Evolutionary conservation across 1,140 invertebrate species (phyloP).

Genomic region (Drosophila repletoides): DNA sequence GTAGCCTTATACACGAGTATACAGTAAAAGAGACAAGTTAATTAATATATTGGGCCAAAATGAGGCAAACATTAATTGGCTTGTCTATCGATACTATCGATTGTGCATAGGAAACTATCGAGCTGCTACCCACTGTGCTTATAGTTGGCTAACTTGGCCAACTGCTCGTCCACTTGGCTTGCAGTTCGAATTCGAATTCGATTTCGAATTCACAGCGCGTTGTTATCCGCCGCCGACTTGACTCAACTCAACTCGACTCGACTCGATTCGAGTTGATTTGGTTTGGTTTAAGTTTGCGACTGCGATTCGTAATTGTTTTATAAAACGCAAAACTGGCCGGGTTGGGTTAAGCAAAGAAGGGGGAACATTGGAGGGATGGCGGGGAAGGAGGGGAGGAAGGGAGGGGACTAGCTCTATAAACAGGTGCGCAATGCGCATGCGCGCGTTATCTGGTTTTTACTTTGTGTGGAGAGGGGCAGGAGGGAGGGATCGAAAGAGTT

Average conservation of each 20-base stretch:
- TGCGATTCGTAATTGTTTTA: conserved; percentile 73
- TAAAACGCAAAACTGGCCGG: conserved; percentile 66
- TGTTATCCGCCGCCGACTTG: conserved; percentile 23
- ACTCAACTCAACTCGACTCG: conserved; percentile 10
- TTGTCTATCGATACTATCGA: too few relatives aligned
- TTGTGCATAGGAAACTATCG: too few relatives aligned
- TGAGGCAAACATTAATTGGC: too few relatives aligned
- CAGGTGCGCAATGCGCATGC: conserved; percentile 64
- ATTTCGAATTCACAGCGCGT: conserved; percentile 40
- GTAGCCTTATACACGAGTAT: too few relatives aligned
- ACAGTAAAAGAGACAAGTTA: too few relatives aligned
- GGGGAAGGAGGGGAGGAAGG: not conserved
- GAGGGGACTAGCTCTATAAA: conserved; percentile 21
- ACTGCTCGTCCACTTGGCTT: conserved; percentile 32
- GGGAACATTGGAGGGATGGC: not conserved
- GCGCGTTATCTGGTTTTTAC: conserved; percentile 51
- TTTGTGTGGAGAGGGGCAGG: too few relatives aligned
- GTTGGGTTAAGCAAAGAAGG: not conserved
- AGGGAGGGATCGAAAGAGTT: too few relatives aligned
- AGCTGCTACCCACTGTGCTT: too few relatives aligned
- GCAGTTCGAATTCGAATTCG: conserved; percentile 52
- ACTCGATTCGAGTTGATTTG: conserved; percentile 17
- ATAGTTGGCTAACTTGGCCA: conserved; percentile 31
- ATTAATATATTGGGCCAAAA: too few relatives aligned
- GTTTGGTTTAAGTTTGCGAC: conserved; percentile 26